These are phyloP conservation scores for Terebella lapidaria DNA, from an alignment of 2,888 invertebrate genomes.

Conservation along the genomic window DNA sequence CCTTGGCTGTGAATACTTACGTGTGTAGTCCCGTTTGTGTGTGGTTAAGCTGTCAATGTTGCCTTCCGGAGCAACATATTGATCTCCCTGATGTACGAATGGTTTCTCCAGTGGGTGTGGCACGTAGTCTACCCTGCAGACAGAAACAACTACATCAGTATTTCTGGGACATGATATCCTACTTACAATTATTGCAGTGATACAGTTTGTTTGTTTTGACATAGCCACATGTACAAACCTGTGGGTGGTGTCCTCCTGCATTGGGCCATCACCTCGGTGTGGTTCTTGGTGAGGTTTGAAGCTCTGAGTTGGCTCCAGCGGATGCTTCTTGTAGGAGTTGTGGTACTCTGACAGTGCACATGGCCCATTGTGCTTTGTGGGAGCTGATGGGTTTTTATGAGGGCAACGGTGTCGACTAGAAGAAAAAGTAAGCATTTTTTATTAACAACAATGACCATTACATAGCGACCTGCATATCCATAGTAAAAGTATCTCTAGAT, in stretches of 20 bases:
- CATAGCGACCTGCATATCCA: too few species aligned
- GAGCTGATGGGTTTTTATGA: conserved; percentile 33
- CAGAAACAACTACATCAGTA: background rate
- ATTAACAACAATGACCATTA: too few species aligned
- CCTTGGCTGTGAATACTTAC: conserved; percentile 26
- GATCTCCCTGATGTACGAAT: conserved; percentile 34
- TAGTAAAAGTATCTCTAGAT: too few species aligned
- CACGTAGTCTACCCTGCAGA: conserved; percentile 44
- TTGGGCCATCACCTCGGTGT: conserved; percentile 30
- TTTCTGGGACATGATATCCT: background rate
- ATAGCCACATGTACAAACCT: conserved; percentile 29
- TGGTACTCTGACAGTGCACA: conserved; percentile 45
- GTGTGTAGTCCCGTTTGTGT: conserved; percentile 47
- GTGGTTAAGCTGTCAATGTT: conserved; percentile 44
- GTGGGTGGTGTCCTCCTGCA: conserved; percentile 40
- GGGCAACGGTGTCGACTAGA: conserved; percentile 49
- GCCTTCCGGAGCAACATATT: conserved; percentile 42
- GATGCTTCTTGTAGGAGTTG: conserved; percentile 40
- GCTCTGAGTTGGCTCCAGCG: conserved; percentile 30
- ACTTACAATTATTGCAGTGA: background rate
- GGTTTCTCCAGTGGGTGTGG: conserved; percentile 40
- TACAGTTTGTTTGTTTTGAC: background rate
- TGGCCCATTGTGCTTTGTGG: conserved; percentile 29
- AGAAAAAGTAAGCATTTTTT: too few species aligned
- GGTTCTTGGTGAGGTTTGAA: conserved; percentile 40